These are phyloP conservation scores for Harpagoxenus sublaevis DNA, from an alignment of 2,888 invertebrate genomes.

Conservation along the genomic window DNA sequence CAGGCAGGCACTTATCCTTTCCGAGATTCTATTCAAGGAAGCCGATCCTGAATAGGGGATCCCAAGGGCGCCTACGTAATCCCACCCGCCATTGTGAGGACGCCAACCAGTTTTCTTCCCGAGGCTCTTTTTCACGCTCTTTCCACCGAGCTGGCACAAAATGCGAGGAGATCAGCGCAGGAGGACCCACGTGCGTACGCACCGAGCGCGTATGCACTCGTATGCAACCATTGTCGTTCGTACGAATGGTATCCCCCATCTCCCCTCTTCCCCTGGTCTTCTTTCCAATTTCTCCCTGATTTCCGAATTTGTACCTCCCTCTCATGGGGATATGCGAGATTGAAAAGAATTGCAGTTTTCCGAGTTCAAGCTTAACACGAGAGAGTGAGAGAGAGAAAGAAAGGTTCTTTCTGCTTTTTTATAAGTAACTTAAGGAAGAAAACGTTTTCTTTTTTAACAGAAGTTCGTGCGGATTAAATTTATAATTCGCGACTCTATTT, in stretches of 20 bases:
- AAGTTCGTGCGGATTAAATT: background rate
- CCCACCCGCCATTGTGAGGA: constrained; percentile 78
- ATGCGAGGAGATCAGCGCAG: background rate
- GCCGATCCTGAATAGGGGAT: constrained; percentile 77
- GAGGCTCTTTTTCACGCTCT: constrained; percentile 77
- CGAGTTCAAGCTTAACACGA: background rate
- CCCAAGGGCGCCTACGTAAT: constrained; percentile 84
- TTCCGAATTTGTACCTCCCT: constrained; percentile 21
- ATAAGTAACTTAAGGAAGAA: background rate
- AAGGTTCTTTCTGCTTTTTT: background rate
- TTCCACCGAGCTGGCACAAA: constrained; percentile 63
- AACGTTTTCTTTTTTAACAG: background rate
- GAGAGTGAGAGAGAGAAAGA: background rate
- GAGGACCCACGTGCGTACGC: constrained; percentile 2
- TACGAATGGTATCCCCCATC: background rate
- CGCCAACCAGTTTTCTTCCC: constrained; percentile 77
- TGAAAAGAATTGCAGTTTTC: background rate
- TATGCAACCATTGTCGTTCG: constrained; percentile 19
- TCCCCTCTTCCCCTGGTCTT: background rate
- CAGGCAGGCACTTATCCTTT: constrained; percentile 73
- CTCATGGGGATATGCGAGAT: background rate
- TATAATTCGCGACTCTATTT: background rate
- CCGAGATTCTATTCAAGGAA: constrained; percentile 75
- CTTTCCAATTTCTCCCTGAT: background rate
- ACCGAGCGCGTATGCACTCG: constrained; percentile 11